These are phyloP conservation scores for Hofmannophila pseudospretella DNA, from an alignment of 2,888 invertebrate genomes.

Conservation along the genomic window DNA sequence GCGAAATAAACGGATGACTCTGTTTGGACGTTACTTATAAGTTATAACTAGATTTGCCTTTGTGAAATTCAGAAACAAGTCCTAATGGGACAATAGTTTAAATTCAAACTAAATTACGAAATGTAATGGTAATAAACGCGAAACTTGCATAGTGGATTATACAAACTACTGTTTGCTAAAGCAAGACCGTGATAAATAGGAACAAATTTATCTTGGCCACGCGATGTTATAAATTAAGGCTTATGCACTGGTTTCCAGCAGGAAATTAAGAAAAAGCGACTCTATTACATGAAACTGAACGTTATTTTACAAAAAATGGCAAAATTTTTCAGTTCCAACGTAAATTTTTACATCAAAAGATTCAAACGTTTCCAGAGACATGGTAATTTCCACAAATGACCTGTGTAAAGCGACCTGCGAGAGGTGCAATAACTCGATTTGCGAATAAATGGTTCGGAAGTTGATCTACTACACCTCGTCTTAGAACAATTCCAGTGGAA, in stretches of 20 bases:
- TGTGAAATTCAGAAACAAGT: slow-evolving; percentile 59
- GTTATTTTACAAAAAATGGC: neutral
- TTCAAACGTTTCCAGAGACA: slow-evolving; percentile 15
- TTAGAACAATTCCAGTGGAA: slow-evolving; percentile 31
- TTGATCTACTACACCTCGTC: slow-evolving; percentile 58
- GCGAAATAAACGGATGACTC: slow-evolving; percentile 61
- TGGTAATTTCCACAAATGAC: slow-evolving; percentile 66
- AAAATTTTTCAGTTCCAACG: neutral
- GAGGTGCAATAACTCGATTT: slow-evolving; percentile 75
- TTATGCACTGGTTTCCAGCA: slow-evolving; percentile 44
- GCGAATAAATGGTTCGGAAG: slow-evolving; percentile 72
- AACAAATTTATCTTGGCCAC: slow-evolving; percentile 52
- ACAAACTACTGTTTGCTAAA: slow-evolving; percentile 42
- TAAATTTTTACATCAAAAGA: slow-evolving; percentile 26
- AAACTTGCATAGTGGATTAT: slow-evolving; percentile 31
- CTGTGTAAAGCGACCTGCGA: slow-evolving; percentile 63
- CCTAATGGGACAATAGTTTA: slow-evolving; percentile 60
- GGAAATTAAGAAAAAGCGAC: slow-evolving; percentile 54
- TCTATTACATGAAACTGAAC: slow-evolving; percentile 29
- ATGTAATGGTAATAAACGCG: slow-evolving; percentile 35
- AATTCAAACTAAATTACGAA: slow-evolving; percentile 55
- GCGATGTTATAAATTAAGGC: slow-evolving; percentile 51
- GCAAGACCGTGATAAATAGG: slow-evolving; percentile 45
- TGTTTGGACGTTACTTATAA: slow-evolving; percentile 45
- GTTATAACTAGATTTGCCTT: slow-evolving; percentile 66